Evolutionary conservation across 2,888 invertebrate species (phyloP).

Genomic region (Pandemis heparana): DNA sequence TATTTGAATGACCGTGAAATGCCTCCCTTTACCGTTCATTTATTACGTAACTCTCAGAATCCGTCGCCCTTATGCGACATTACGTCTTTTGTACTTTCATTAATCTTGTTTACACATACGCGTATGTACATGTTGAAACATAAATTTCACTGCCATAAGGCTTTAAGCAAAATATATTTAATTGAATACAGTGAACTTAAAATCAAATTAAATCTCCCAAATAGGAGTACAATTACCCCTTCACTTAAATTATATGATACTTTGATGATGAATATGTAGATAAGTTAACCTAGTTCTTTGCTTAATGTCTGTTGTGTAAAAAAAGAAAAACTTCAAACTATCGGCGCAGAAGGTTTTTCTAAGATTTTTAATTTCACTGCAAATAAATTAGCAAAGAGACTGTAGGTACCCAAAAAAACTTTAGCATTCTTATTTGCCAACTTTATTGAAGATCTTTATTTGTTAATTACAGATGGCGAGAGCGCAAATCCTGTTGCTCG

Average conservation of each 20-base stretch:
- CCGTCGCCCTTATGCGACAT: background rate
- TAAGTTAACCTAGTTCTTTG: background rate
- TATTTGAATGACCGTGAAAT: background rate
- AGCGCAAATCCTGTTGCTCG: conserved; percentile 52
- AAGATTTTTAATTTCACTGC: no score
- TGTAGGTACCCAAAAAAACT: background rate
- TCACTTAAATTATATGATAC: background rate
- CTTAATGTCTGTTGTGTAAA: no score
- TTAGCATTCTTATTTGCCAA: background rate
- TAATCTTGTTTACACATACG: conserved; percentile 22
- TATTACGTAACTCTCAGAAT: conserved; percentile 1
- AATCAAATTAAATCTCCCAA: background rate
- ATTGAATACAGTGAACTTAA: background rate
- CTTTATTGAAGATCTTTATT: conserved; percentile 38
- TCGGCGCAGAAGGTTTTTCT: no score
- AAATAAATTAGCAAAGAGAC: no score
- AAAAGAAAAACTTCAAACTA: no score
- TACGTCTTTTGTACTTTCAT: conserved; percentile 20
- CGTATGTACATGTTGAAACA: background rate
- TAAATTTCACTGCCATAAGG: conserved; percentile 17
- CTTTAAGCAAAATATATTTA: conserved; percentile 15
- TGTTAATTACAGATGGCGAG: conserved; percentile 72
- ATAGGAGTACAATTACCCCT: background rate
- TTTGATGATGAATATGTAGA: background rate
- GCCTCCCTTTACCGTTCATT: background rate